These are phyloP conservation scores for Campylomormyrus tamandua DNA, from an alignment of 2,113 vertebrate species.

Conservation along the genomic window DNA sequence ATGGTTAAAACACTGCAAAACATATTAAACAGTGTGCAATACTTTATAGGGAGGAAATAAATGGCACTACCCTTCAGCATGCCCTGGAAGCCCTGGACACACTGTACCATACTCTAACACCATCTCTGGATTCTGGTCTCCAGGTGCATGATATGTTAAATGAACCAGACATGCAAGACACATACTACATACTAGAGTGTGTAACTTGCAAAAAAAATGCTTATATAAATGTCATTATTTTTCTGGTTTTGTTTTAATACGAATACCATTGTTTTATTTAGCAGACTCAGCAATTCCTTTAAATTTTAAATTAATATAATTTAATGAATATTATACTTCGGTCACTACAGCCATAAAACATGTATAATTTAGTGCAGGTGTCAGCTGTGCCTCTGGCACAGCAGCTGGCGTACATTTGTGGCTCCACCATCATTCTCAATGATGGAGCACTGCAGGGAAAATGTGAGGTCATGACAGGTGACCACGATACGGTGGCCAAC, in stretches of 20 bases:
- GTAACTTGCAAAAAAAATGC: not conserved
- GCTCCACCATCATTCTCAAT: slow-evolving; percentile 71
- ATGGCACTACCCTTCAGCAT: not conserved
- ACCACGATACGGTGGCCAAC: slow-evolving; percentile 78
- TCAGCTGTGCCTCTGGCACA: not conserved
- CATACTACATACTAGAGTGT: not conserved
- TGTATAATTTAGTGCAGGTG: not conserved
- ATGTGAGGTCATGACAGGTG: slow-evolving; percentile 83
- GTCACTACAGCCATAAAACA: not conserved
- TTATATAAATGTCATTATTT: not conserved
- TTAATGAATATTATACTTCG: not conserved
- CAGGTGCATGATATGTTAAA: not conserved
- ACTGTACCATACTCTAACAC: not conserved
- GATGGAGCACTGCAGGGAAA: slow-evolving; percentile 81
- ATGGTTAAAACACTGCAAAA: not conserved
- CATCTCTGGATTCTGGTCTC: not conserved
- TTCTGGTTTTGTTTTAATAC: not conserved
- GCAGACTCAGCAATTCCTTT: not conserved
- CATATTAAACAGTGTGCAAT: not conserved
- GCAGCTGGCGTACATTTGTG: slow-evolving; percentile 71
- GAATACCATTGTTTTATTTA: not conserved
- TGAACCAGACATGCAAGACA: not conserved
- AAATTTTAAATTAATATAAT: not conserved
- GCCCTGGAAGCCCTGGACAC: not conserved
- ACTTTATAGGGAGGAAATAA: not conserved